A percentile compares a stretch with the other conserved stretches of the same genome.
Conservation (phyloP, 2,888 invertebrate species). For the Volucella bombylans region DNA sequence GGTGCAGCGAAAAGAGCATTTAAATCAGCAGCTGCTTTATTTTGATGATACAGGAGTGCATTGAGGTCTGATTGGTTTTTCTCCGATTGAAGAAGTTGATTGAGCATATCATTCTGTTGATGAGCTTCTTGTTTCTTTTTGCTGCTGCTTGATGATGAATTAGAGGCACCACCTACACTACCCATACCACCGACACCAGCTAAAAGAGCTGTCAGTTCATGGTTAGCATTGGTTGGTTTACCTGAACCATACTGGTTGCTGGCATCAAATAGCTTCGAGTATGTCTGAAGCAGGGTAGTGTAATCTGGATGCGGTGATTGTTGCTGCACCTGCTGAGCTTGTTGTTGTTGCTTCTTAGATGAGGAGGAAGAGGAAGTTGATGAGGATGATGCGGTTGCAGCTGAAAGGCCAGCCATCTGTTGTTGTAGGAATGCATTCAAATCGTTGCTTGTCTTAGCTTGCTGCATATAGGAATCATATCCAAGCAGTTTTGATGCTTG, state of each 20-base stretch:
- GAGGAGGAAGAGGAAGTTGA: conserved; percentile 60
- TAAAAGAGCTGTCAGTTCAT: conserved; percentile 79
- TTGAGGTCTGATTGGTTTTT: conserved; percentile 81
- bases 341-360: conserved; percentile 66
- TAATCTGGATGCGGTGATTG: conserved; percentile 79
- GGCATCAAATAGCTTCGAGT: conserved; percentile 81
- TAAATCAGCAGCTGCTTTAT: conserved; percentile 80
- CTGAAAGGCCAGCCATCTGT: conserved; percentile 80
- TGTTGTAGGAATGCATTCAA: conserved; percentile 81
- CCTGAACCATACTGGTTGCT: conserved; percentile 79
- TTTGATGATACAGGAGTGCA: conserved; percentile 80
- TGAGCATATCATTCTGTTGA: conserved; percentile 80
- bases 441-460: conserved; percentile 79
- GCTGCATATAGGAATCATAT: conserved; percentile 81
- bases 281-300: conserved; percentile 80
- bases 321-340: conserved; percentile 77
- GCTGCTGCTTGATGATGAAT: conserved; percentile 55
- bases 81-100: conserved; percentile 80
- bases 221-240: conserved; percentile 76
- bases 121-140: conserved; percentile 67
- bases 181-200: conserved; percentile 76
- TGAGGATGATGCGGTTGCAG: conserved; percentile 76
- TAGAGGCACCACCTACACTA: conserved; percentile 59
- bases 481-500: conserved; percentile 82
- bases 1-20: conserved; percentile 81